These are phyloP conservation scores for Australoheros scitulus DNA, from an alignment of 2,113 vertebrate species.

Conservation along the genomic window DNA sequence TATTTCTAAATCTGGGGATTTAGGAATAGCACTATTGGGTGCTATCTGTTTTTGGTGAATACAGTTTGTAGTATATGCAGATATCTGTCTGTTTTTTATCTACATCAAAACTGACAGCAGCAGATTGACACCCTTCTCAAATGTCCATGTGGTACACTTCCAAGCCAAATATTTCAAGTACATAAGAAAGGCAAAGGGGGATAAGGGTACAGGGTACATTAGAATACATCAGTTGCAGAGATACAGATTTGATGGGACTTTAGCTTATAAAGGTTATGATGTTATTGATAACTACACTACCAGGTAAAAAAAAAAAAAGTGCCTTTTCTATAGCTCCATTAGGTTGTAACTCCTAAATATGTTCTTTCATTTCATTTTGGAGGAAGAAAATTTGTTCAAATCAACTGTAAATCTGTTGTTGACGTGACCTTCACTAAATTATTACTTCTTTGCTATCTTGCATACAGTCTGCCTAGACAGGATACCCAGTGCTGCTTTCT, in stretches of 20 bases:
- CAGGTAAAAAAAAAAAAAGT: background rate
- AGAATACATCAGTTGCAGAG: background rate
- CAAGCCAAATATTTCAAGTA: fast-evolving
- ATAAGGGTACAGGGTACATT: fast-evolving
- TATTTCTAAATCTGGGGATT: background rate
- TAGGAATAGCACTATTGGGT: fast-evolving
- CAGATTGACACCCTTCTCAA: background rate
- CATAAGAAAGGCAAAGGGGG: background rate
- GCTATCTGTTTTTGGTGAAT: background rate
- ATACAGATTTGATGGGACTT: background rate
- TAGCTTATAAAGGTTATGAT: background rate
- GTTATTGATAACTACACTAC: background rate
- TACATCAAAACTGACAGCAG: background rate
- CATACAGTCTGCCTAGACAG: conserved; percentile 3
- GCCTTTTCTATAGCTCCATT: background rate
- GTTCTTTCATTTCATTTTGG: background rate
- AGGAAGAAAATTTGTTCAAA: background rate
- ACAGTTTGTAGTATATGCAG: background rate
- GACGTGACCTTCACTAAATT: background rate
- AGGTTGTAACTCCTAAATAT: background rate
- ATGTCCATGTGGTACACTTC: background rate
- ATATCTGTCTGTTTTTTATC: background rate
- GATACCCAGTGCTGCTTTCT: background rate
- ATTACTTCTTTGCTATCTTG: background rate
- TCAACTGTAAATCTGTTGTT: background rate